Evolutionary conservation across 1,140 invertebrate genomes (phyloP).

Genomic region (Metopolophium dirhodum): DNA sequence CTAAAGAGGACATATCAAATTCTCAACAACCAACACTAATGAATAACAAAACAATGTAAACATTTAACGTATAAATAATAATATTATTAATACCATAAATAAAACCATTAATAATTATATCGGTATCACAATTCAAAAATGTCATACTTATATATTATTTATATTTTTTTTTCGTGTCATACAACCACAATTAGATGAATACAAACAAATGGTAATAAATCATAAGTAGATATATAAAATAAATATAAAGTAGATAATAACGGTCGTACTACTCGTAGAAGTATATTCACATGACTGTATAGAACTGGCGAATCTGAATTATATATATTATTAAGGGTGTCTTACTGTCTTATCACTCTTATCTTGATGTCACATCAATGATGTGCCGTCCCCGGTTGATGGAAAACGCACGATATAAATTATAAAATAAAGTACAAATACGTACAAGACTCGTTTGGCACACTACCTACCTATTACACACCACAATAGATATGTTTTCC

Average conservation of each 20-base stretch:
- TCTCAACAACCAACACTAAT: background rate
- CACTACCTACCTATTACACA: no score
- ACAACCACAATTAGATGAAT: no score
- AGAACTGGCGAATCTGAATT: background rate
- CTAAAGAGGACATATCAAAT: background rate
- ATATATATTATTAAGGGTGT: background rate
- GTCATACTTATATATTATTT: background rate
- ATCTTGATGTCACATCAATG: background rate
- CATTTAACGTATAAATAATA: background rate
- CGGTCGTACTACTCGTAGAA: background rate
- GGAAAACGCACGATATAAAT: no score
- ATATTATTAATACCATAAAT: background rate
- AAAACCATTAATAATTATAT: background rate
- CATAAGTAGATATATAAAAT: no score
- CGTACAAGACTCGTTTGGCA: no score
- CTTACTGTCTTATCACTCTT: background rate
- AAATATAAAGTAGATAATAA: background rate
- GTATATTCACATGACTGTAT: background rate
- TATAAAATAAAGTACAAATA: no score
- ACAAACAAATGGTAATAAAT: no score
- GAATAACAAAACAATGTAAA: background rate
- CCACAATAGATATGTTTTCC: no score
- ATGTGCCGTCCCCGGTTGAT: background rate
- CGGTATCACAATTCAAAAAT: no score
- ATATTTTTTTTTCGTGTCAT: no score